phyloP scores from a whole-genome alignment of 2,797 vertebrate species.

The Darevskia nairensis region DNA sequence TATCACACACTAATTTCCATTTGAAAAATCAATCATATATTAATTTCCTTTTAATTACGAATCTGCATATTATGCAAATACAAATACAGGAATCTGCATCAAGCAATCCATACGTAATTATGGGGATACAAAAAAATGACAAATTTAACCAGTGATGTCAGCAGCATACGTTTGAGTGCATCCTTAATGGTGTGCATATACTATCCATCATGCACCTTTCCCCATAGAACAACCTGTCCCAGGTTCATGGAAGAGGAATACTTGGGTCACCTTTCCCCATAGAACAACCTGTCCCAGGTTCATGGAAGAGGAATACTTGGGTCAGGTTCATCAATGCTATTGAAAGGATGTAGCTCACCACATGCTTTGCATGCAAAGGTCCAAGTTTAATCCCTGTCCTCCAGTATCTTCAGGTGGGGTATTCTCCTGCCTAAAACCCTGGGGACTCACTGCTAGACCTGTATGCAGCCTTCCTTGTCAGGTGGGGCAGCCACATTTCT shows the following conservation, averaged over 20 bases:
- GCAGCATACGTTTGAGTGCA: background rate
- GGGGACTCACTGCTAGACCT: no score
- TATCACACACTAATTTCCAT: constrained; percentile 47
- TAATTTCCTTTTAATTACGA: constrained; percentile 37
- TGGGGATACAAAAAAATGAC: background rate
- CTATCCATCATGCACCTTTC: background rate
- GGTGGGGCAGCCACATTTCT: no score
- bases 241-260: background rate
- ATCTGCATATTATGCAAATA: constrained; percentile 53
- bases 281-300: background rate
- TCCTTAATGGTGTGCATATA: background rate
- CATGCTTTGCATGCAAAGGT: no score
- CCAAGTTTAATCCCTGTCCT: no score
- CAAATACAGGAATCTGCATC: background rate
- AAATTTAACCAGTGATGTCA: background rate
- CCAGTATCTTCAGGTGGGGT: no score
- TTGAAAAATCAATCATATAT: constrained; percentile 43
- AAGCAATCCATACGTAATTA: constrained; percentile 11
- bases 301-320: background rate
- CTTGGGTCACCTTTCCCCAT: background rate
- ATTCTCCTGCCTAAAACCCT: no score
- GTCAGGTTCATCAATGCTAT: no score
- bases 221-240: background rate
- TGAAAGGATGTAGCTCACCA: no score
- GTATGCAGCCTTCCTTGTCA: no score